A percentile compares a stretch with the other conserved stretches of the same genome.
These are phyloP conservation scores for Neotoxoptera formosana DNA, from an alignment of 1,140 invertebrate species.

Conservation along the genomic window DNA sequence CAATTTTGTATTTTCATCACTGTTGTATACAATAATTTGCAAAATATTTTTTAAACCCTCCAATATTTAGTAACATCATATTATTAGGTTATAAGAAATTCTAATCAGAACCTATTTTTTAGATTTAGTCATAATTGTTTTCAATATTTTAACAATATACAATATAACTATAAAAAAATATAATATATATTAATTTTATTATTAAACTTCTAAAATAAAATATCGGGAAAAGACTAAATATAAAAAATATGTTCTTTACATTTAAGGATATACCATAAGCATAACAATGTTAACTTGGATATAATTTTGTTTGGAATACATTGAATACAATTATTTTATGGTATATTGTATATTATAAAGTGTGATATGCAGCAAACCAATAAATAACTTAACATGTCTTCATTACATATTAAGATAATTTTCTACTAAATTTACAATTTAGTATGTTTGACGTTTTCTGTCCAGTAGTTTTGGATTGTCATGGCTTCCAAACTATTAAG, in stretches of 20 bases:
- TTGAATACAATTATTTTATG: not conserved
- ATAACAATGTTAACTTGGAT: not conserved
- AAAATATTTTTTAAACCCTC: not conserved
- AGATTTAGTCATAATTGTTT: not conserved
- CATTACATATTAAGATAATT: not conserved
- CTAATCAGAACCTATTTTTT: not conserved
- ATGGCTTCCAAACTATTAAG: constrained; percentile 89
- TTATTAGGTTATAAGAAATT: not conserved
- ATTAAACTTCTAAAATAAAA: constrained; percentile 2
- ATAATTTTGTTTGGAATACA: not conserved
- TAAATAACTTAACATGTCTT: not conserved
- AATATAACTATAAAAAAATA: not conserved
- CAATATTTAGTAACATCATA: not conserved
- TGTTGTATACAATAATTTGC: not conserved
- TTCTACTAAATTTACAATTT: constrained; percentile 71
- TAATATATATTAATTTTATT: not conserved
- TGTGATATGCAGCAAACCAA: not conserved
- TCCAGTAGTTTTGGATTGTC: constrained; percentile 94
- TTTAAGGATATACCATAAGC: not conserved
- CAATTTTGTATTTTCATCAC: not conserved
- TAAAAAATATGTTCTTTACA: constrained; percentile 16
- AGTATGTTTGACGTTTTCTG: constrained; percentile 89
- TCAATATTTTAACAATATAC: not conserved
- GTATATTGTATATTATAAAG: not conserved
- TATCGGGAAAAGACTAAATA: constrained; percentile 8